Percentiles rank a stretch among this genome's conserved stretches.
Evolutionary conservation across 2,113 vertebrate species (phyloP).

Genomic region (Cygnus buccinator): DNA sequence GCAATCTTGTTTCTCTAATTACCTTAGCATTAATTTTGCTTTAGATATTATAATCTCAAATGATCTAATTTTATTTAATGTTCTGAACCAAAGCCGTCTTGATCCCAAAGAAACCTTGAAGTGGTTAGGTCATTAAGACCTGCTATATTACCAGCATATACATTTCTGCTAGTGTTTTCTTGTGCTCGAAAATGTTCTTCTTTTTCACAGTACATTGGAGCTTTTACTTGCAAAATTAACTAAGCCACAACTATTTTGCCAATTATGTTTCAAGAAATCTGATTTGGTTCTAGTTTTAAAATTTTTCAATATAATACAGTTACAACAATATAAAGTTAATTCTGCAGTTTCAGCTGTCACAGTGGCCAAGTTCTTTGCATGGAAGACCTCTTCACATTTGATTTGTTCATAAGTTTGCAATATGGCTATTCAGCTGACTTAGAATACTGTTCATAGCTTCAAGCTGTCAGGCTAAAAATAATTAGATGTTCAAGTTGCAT

Average conservation of each 20-base stretch:
- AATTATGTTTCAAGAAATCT: background rate
- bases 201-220: background rate
- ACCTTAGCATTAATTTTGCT: background rate
- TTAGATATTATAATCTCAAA: background rate
- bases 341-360: background rate
- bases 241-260: background rate
- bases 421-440: background rate
- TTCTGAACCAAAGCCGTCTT: background rate
- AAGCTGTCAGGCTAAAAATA: background rate
- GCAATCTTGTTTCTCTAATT: background rate
- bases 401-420: background rate
- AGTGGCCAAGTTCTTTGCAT: background rate
- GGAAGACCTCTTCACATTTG: accelerated
- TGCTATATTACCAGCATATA: background rate
- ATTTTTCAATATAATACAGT: background rate
- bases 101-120: background rate
- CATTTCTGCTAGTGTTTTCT: accelerated
- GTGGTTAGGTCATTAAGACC: background rate
- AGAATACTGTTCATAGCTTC: background rate
- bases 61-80: background rate
- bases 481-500: background rate
- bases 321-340: background rate
- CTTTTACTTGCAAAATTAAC: background rate
- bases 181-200: background rate
- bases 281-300: background rate